These are phyloP conservation scores for Biston stratarius DNA, from an alignment of 2,888 invertebrate genomes.

Conservation along the genomic window DNA sequence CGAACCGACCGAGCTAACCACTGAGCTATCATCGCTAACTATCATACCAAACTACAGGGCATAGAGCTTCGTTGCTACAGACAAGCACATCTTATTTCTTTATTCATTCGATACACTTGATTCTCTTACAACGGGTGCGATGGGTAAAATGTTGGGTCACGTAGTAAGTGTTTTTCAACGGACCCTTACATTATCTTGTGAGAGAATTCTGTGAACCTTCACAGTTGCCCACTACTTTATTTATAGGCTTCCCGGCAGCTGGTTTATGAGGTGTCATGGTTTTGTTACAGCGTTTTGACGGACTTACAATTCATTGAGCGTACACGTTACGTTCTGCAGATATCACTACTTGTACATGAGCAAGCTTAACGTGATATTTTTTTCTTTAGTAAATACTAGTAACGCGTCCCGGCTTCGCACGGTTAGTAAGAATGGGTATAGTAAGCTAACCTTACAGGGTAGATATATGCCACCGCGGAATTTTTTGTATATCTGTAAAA, in stretches of 20 bases:
- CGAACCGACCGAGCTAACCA: too few species aligned
- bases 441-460: too few species aligned
- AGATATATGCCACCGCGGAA: too few species aligned
- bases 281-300: conserved; percentile 27
- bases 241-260: conserved; percentile 41
- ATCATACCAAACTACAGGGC: too few species aligned
- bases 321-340: not conserved
- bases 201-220: conserved; percentile 56
- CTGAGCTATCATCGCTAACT: too few species aligned
- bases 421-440: too few species aligned
- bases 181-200: conserved; percentile 67
- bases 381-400: too few species aligned
- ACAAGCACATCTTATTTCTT: not conserved
- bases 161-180: conserved; percentile 76
- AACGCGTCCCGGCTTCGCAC: too few species aligned
- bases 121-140: conserved; percentile 71
- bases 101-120: conserved; percentile 45
- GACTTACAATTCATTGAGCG: conserved; percentile 13
- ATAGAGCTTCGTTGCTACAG: too few species aligned
- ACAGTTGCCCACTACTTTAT: conserved; percentile 52
- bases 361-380: not conserved
- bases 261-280: conserved; percentile 35
- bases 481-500: too few species aligned
- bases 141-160: conserved; percentile 76
- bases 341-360: not conserved